Base-by-base conservation (phyloP, 2,888 invertebrate genomes). In the Drosophila kambysellisi region DNA sequence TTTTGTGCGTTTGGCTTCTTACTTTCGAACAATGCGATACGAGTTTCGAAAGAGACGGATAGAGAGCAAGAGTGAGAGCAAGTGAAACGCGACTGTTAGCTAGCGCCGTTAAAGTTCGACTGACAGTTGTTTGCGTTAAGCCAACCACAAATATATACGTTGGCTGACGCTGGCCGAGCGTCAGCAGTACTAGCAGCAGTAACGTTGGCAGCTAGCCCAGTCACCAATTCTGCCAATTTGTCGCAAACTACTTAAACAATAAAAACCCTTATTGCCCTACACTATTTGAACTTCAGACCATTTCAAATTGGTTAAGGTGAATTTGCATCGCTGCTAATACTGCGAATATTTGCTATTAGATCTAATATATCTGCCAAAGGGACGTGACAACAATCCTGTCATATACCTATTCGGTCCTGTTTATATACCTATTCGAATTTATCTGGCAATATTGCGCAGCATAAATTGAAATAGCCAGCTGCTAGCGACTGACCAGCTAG, bases 21-120 rank as follows among this genome's bases (percentile, higher is more conserved):
- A 79, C 78, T 72, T 76, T 76, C 76, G 41, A 72, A 46, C 43
- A 32, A 30, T 52, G 35, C 41, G 52, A n/a, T 53, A 32, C 70
- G 70, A 64, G 70, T 60, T 63, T 52, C 25, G 37, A 52, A 43
- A 63, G 30, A 52, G 51, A 51, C 41, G 57, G n/a, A 51, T 33
- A 50, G 9, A 54, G 41, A 39, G 46, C 37, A 25, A 41, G 35
- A n/a, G 56, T 32, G 59, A 64, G 78, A 78, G 74, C 70, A 48
- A 70, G 72, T 75, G 37, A 79, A 77, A 85, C 86, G 81, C 86
- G 90, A 83, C 86, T 83, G 86, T 68, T 74, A 59, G 79, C 81
- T 52, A 85, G 72, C 88, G 75, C 74, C 83, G 84, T 88, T 83
- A 68, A 74, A 80, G 72, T 88, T 81, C 72, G 77, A 84, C 84